Evolutionary conservation across 2,888 invertebrate genomes (phyloP), one percentile per base, ranked within the genome.

Genomic region (Eupeodes luniger): DNA sequence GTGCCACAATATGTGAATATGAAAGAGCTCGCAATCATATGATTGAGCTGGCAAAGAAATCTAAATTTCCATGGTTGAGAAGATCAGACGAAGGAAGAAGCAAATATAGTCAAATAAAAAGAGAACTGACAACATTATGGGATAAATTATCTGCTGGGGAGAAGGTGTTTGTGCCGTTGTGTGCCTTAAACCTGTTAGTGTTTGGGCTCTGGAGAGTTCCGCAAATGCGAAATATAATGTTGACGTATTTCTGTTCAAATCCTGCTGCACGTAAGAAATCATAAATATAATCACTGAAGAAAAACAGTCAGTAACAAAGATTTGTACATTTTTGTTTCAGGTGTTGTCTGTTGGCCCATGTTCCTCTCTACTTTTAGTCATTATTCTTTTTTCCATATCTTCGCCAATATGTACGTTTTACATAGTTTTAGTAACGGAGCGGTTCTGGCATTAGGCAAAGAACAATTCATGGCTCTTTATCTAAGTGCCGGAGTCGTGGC

Each of bases 391-490:
- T 94, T 98, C 89, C 99, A 99, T 94, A 95, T 99, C 84, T 96
- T 96, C 90, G 96, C 97, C 76, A 99, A 99, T 94, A 99, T 99
- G 99, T 99, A 97, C 94, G 99, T 98, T 59, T 94, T 99, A 40
- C 97, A 98, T 93, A 97, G 97, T 92, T 98, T 98, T 92, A 27
- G 91, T 92, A 4, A 92, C 92, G 79, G 91, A 55, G 96, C 97
- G 61, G 95, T 97, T 40, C 94, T 95, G 61, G 94, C 96, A 44
- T 94, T 98, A 91, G 99, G 98, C 53, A 96, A 96, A 92, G 98
- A 99, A 93, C 98, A 99, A 93, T 98, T 99, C 93, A 92, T 98
- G 89, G 98, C 96, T 0, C 95, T 99, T 92, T 99, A 99, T 94
- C 93, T 99, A 89, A 96, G 97, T 91, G 97, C 97, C 89, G 99